phyloP scores from a whole-genome alignment of 2,797 vertebrate species.

The Tadarida brasiliensis region DNA sequence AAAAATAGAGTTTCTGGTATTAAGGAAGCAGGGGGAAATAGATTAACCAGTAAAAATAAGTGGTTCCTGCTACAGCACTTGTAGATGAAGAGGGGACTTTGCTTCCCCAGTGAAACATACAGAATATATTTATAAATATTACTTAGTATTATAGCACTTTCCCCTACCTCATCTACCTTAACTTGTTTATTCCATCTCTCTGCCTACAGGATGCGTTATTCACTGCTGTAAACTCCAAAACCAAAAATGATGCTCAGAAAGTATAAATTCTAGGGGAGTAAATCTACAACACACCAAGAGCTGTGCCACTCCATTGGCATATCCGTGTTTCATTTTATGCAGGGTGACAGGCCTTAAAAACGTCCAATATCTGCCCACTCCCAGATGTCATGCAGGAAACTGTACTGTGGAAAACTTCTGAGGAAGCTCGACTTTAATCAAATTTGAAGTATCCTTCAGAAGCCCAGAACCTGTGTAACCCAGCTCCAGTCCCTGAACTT shows the following conservation, averaged over 20 bases:
- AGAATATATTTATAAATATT: neutral
- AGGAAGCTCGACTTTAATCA: neutral
- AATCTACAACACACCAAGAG: neutral
- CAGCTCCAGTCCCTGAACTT: neutral
- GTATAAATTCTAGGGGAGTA: neutral
- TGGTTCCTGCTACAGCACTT: neutral
- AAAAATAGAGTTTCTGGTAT: neutral
- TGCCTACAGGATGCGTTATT: neutral
- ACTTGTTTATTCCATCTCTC: neutral
- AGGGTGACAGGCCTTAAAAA: neutral
- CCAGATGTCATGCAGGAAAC: neutral
- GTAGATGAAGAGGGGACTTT: neutral
- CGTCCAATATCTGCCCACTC: neutral
- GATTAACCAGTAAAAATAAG: too few relatives aligned
- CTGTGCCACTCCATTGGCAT: neutral
- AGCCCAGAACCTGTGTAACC: neutral
- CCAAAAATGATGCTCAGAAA: neutral
- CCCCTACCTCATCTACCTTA: neutral
- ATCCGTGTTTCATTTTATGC: neutral
- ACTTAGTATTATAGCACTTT: neutral
- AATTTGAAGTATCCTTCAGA: neutral
- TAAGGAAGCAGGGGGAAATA: neutral
- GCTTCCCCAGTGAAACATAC: neutral
- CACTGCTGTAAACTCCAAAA: neutral
- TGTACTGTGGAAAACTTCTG: neutral